Conservation (phyloP, 2,797 vertebrate genomes). For the Melanotaenia nigrans region DNA sequence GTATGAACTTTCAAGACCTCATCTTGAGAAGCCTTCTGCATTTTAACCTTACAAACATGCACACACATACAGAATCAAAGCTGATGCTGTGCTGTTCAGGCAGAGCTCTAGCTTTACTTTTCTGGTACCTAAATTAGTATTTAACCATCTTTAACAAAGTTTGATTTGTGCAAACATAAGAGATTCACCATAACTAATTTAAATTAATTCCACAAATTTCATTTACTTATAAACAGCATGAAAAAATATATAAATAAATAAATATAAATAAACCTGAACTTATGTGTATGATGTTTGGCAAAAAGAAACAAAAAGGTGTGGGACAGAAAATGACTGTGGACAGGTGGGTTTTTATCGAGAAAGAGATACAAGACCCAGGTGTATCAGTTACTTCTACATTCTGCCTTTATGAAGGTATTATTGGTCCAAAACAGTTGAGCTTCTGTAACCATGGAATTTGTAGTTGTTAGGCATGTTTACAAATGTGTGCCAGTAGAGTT, state of each 20-base stretch:
- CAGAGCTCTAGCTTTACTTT: constrained; percentile 11
- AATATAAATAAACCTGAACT: too few relatives aligned
- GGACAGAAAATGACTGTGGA: too few relatives aligned
- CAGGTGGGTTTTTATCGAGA: too few relatives aligned
- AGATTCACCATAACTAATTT: neutral
- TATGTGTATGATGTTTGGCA: too few relatives aligned
- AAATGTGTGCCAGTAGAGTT: too few relatives aligned
- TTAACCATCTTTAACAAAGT: neutral
- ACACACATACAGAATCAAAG: neutral
- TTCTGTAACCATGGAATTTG: too few relatives aligned
- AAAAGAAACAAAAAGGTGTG: too few relatives aligned
- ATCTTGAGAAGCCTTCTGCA: constrained; percentile 51
- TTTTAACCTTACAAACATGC: constrained; percentile 46
- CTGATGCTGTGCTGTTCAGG: neutral
- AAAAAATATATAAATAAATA: neutral
- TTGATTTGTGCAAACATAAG: neutral
- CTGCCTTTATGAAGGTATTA: too few relatives aligned
- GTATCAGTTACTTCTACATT: too few relatives aligned
- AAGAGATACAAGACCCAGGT: too few relatives aligned
- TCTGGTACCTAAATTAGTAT: neutral
- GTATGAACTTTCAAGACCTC: constrained; percentile 59
- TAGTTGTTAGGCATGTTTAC: too few relatives aligned
- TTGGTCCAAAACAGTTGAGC: too few relatives aligned
- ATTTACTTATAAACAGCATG: neutral
- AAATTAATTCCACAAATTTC: neutral